Evolutionary conservation across 2,113 vertebrate genomes (phyloP), one percentile per base, ranked within the genome.

Genomic region (Corynorhinus townsendii): DNA sequence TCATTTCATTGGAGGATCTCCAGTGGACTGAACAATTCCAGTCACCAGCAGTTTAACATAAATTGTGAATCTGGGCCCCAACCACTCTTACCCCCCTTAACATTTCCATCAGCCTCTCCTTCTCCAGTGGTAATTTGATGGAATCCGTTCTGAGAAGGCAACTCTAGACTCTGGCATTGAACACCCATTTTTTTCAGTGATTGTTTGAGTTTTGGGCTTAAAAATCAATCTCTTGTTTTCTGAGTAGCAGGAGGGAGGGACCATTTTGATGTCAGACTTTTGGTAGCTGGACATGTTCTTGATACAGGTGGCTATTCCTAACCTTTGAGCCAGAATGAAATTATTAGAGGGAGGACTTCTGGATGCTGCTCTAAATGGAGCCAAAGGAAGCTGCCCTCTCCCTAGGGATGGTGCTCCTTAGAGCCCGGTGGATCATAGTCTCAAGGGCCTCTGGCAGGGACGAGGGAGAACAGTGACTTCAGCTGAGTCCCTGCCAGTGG

Each of bases 321-420:
- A 90, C 87, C 97, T 97, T 91, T 93, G 97, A 97, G 95, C 93
- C 93, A 89, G 97, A 94, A 59, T 89, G 91, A 88, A 72, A 81
- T 96, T 96, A 91, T 85, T 97, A 76, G 94, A 94, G 85, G 95
- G 93, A 96, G 82, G 95, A 62, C 68, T 84, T 81, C 28, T 73
- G 76, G 84, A 68, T 86, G 56, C 71, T 86, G 86, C 84, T 91
- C 56, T 62, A 28, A 30, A 43, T 56, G 86, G 76, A 95, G 49
- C 77, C 94, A 56, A 38, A 90, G 83, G 94, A 91, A 69, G 47
- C 90, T 75, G 49, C 94, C 69, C 52, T 66, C 47, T 68, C 77
- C 77, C 86, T 38, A 11, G 47, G 88, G 92, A 71, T 16, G 73
- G 30, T 62, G 81, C 77, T 79, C 71, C 2, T n/a, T 30, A 40